Conservation (phyloP, 2,797 vertebrate genomes). For the Periparus ater region DNA sequence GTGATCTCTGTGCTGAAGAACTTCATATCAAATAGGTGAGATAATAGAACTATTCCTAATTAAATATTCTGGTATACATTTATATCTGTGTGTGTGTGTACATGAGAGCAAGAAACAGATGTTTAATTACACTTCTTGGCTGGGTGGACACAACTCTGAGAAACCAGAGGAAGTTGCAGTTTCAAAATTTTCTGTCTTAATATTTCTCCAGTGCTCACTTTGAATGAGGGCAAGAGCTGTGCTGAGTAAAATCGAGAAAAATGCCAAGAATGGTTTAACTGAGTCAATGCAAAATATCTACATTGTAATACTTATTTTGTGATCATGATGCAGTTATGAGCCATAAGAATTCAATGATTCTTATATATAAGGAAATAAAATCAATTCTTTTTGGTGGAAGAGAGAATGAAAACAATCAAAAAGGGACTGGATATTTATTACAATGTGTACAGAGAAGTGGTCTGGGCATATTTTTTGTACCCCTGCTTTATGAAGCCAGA, state of each 20-base stretch:
- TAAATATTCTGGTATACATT: neutral
- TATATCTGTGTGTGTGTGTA: rapidly evolving
- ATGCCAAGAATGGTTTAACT: neutral
- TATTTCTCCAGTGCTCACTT: neutral
- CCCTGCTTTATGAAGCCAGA: neutral
- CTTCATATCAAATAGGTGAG: neutral
- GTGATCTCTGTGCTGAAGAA: neutral
- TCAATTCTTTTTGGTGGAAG: neutral
- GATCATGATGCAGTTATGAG: neutral
- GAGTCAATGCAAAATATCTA: neutral
- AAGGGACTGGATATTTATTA: neutral
- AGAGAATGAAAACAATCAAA: neutral
- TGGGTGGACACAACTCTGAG: neutral
- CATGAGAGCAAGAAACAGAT: neutral
- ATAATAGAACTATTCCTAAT: neutral
- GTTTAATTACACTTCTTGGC: neutral
- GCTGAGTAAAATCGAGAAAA: neutral
- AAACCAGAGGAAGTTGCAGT: neutral
- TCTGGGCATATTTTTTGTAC: neutral
- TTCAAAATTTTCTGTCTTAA: neutral
- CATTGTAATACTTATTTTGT: neutral
- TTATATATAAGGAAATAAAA: neutral
- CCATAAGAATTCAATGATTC: neutral
- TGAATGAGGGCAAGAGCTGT: neutral
- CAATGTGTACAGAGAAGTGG: neutral